Evolutionary conservation across 1,140 invertebrate species (phyloP), one percentile per base, ranked within the genome.

Genomic region (Adelges cooleyi): DNA sequence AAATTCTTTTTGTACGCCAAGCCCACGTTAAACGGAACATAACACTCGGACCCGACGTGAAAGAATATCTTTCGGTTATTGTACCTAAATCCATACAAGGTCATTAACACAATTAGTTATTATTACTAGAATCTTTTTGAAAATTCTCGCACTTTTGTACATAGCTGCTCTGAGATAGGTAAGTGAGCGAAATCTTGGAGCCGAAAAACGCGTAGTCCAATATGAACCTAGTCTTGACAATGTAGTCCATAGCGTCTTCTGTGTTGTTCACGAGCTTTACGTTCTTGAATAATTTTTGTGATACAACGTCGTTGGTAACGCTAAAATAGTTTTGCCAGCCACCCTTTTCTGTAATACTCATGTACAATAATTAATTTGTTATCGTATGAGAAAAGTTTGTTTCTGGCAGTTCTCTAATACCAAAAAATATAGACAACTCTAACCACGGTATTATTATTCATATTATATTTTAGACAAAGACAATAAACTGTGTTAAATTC

Each of bases 41-140:
- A 85, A 69, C 86, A 88, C 74, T 87, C 79, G 18, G 81, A 76
- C 44, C 82, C 84, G 51, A 86, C 77, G 70, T 88, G 85, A 22
- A 87, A 74, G 0, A 82, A 71, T 6, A 81, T 78, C 65, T 84
- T 77, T 68, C 84, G 84, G 2, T 69, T 69, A 29, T 56, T 56
- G 15, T 62, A 62, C 6, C 56, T 62, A 33, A n/a, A n/a, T n/a
- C n/a, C n/a, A n/a, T n/a, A n/a, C n/a, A n/a, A n/a, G n/a, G n/a
- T n/a, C n/a, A n/a, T n/a, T n/a, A n/a, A n/a, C n/a, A n/a, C n/a
- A n/a, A n/a, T n/a, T n/a, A n/a, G n/a, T n/a, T n/a, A n/a, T n/a
- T n/a, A n/a, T n/a, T n/a, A n/a, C n/a, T 18, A 10, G 10, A 51
- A 23, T 17, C 17, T 11, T 10, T 10, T 10, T 18, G 29, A 18